Evolutionary conservation across 2,113 vertebrate species (phyloP), one percentile per base, ranked within the genome.

Genomic region (Xyliphius kryptos): DNA sequence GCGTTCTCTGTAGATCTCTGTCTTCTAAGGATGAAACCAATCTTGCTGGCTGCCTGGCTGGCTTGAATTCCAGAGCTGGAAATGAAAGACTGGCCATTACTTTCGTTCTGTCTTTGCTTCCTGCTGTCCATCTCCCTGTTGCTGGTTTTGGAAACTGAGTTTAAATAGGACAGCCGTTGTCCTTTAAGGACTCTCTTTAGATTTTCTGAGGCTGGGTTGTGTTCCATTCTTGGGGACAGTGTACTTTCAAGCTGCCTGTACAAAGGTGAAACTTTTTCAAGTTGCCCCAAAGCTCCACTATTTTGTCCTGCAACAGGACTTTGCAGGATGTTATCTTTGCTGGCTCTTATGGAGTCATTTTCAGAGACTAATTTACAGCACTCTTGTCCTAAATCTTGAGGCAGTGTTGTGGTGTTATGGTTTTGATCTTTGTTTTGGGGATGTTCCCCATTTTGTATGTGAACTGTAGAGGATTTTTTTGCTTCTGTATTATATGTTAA

Each of bases 201-300:
- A 44, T 82, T 75, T 47, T 69, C 61, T 53, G 61, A 72, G 57
- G 51, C 74, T 63, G 67, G 66, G 0, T 57, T 73, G 62, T 69
- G 74, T 17, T 74, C 84, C 61, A 79, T 75, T 56, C 85, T 83
- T 3, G 79, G 80, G 70, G 84, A 83, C 46, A 88, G 79, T n/a
- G 85, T 85, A 59, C 82, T 78, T 48, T 87, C 86, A 1, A 88
- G 81, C 75, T 88, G 86, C 38, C 81, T 73, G 53, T 83, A 74
- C 32, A 82, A 83, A 17, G 82, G 85, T 37, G 77, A 37, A 3
- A 78, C 77, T 73, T 80, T 79, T 62, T 83, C 77, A 67, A 32
- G 26, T 32, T 32, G 26, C 26, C 4, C 26, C 7, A 32, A 32
- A 32, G 7, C 26, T 32, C 26, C 26, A 32, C 26, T 32, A 32